Base-by-base conservation (phyloP, 2,113 vertebrate species). In the Corvus hawaiiensis region DNA sequence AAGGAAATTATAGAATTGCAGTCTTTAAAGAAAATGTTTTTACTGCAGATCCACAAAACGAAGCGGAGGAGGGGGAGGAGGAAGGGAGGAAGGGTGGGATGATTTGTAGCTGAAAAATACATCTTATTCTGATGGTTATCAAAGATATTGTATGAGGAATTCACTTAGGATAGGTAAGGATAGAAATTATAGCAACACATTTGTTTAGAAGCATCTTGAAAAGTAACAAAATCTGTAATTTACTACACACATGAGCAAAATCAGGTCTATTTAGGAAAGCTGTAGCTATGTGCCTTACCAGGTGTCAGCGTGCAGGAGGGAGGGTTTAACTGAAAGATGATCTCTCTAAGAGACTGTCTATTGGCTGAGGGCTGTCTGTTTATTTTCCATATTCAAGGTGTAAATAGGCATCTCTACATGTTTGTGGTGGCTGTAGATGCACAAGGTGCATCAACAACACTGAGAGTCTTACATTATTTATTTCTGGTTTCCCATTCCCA, bases 401-500 rank as follows among this genome's bases (percentile, higher is more conserved):
- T 55, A 59, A 84, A 82, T 9, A 67, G 7, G 5, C 16, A 37
- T 27, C 10, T 41, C 64, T 18, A 43, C 12, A 4, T 19, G 28
- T 7, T 51, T 7, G 3, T 2, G 2, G 26, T 37, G 39, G 4
- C 48, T 72, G 30, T 41, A 67, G 12, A 6, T 32, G 22, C 16
- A 51, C 35, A 72, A 41, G 32, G 58, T 59, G 13, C 3, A 21
- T 67, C 74, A 71, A 27, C 64, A 55, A 33, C 67, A 23, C 43
- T 80, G 43, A 55, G 26, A 56, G 23, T 26, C 54, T 92, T 89
- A 67, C 43, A 77, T 81, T 91, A 89, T 62, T 96, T 58, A 81
- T 89, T 95, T 96, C 75, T 89, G 93, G 41, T 69, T 96, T 96
- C 81, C 80, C 89, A 86, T 96, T 95, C 84, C 73, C 14, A 51